Evolutionary conservation across 2,113 vertebrate genomes (phyloP), one percentile per base, ranked within the genome.

Genomic region (Recurvirostra avosetta): DNA sequence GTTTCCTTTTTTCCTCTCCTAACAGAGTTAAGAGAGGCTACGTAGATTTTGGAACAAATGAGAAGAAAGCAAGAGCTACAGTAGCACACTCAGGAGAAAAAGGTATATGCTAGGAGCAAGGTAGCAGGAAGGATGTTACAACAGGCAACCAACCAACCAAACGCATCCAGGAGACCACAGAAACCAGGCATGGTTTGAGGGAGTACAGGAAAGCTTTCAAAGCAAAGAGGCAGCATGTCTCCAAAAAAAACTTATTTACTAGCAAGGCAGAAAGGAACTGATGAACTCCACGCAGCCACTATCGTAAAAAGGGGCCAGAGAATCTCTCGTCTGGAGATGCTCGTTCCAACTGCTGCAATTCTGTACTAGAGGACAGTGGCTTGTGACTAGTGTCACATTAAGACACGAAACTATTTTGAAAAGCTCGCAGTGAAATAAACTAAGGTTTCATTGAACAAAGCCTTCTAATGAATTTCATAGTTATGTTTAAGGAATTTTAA

Each of bases 81-180:
- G 75, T 5, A 72, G 58, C 49, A 53, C 40, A 12, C 30, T 43
- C 16, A 40, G 49, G 49, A 79, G 36, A 53, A 73, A 71, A 38
- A 43, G 3, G 0, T 2, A 47, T 18, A 43, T 86, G 45, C 21
- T 23, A 53, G 49, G 36, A 74, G 52, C 36, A 52, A 53, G 50
- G 62, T 8, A 52, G 53, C 3, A 38, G 27, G 50, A 61, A 88
- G 32, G 73, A 73, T 14, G 25, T 34, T 66, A 15, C 55, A 92
- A 55, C 19, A 82, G 52, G 15, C 30, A 76, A 30, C 34, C 36
- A 59, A 26, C 0, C 38, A 43, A 12, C n/a, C 81, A 50, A 56
- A 12, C 3, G 2, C 56, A 86, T 3, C 30, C 36, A 25, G 0
- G 0, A 26, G 71, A 74, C 7, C 47, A 40, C 59, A 25, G 15